Percentiles rank a stretch among this genome's conserved stretches.
Conservation (phyloP, 2,797 vertebrate species). For the Eospalax fontanierii region DNA sequence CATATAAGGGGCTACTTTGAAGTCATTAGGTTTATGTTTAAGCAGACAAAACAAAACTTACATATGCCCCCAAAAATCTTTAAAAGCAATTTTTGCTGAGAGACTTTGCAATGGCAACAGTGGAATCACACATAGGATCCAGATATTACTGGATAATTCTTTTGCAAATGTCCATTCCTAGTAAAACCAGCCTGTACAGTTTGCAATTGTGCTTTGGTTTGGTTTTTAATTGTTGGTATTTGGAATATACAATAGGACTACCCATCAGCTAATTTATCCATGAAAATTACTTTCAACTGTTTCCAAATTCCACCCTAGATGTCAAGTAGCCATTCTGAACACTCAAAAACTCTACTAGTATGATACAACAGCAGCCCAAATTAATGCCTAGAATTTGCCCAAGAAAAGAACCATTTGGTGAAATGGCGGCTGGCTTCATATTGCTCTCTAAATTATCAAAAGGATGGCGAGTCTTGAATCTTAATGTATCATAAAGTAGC, state of each 20-base stretch:
- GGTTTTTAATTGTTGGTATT: conserved; percentile 1
- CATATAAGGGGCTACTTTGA: background rate
- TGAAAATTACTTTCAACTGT: conserved; percentile 1
- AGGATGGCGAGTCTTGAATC: background rate
- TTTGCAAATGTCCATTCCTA: background rate
- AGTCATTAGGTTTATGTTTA: conserved; percentile 1
- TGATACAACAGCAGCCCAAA: background rate
- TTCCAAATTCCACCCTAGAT: background rate
- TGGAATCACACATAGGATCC: background rate
- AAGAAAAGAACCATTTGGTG: conserved; percentile 16
- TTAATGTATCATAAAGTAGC: background rate
- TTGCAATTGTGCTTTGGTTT: background rate
- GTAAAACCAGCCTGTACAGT: background rate
- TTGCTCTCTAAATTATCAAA: background rate
- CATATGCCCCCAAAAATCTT: background rate
- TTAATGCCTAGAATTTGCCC: background rate
- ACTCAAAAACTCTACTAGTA: background rate
- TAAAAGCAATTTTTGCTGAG: conserved; percentile 7
- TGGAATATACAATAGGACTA: background rate
- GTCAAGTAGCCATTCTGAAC: background rate
- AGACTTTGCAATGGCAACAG: background rate
- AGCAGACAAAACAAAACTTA: background rate
- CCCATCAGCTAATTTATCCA: background rate
- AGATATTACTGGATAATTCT: background rate
- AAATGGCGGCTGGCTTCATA: background rate